A percentile compares a stretch with the other conserved stretches of the same genome.
Evolutionary conservation across 2,888 invertebrate genomes (phyloP).

Genomic region (Oligia fasciuncula): DNA sequence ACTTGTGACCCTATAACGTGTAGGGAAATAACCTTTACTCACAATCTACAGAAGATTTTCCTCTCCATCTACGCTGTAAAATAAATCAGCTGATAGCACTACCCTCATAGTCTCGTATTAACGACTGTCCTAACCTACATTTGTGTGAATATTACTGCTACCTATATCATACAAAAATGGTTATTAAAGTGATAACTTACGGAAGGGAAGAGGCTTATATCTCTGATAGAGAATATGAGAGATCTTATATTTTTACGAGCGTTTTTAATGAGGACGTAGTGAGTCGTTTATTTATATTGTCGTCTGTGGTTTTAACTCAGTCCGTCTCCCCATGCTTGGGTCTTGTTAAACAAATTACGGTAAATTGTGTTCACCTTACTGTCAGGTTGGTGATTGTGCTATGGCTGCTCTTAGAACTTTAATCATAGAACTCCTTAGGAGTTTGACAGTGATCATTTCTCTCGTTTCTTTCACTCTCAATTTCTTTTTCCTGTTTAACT

Average conservation of each 20-base stretch:
- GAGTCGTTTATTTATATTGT: constrained; percentile 48
- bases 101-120: constrained; percentile 61
- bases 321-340: neutral
- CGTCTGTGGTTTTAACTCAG: constrained; percentile 25
- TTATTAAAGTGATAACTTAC: constrained; percentile 63
- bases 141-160: constrained; percentile 60
- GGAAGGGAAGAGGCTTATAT: constrained; percentile 60
- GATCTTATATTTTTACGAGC: constrained; percentile 61
- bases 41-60: constrained; percentile 43
- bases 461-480: neutral
- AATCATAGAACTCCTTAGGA: neutral
- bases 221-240: constrained; percentile 60
- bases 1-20: constrained; percentile 13
- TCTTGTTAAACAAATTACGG: constrained; percentile 3
- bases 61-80: constrained; percentile 52
- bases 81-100: constrained; percentile 60
- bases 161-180: constrained; percentile 63
- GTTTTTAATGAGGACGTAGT: constrained; percentile 57
- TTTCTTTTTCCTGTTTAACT: neutral
- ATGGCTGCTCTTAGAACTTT: neutral
- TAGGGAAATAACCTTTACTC: constrained; percentile 18
- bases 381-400: too few species aligned
- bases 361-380: neutral
- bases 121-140: constrained; percentile 62
- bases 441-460: neutral